Base-by-base conservation (phyloP, 2,888 invertebrate species). In the Phlogophora meticulosa region DNA sequence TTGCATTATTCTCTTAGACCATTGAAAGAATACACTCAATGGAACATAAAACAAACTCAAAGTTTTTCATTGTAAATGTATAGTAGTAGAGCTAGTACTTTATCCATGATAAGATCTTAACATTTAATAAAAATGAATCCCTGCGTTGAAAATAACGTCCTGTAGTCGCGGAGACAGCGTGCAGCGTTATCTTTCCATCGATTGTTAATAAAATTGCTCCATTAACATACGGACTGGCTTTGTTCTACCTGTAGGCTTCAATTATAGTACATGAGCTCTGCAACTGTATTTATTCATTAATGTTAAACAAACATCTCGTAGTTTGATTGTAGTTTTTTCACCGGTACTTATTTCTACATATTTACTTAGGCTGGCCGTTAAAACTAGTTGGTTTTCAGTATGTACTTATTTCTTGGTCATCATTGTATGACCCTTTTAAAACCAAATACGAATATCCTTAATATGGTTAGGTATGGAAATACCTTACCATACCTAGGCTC, bases 121-220 rank as follows among this genome's bases (percentile, higher is more conserved):
- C 84, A 84, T 70, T 70, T 55, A 55, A 70, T 86, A 85, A 88
- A 5, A 89, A 86, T 84, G 83, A 84, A 82, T 82, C 79, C 75
- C 72, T 70, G 78, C 76, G 83, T 83, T 85, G 78, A 81, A 84
- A 86, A 84, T 84, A 85, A 85, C 82, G 77, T 71, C 56, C 74
- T 71, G 66, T 56, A 72, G 71, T 45, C 45, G 62, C 63, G 59
- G 72, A 76, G 81, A 82, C 77, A 85, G 71, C 77, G 80, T 83
- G 78, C 74, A 83, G 68, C 76, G 82, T 86, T 89, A 88, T 89
- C 90, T 87, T 67, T 34, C 59, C 72, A 90, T 90, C 88, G 82
- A 83, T 85, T 84, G 88, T 87, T 90, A 88, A 88, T 88, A 84
- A 89, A 90, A 90, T 89, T 85, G 84, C 84, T 80, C 82, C 83